Conservation (phyloP, 2,113 vertebrate genomes). For the Cnemophilus loriae region DNA sequence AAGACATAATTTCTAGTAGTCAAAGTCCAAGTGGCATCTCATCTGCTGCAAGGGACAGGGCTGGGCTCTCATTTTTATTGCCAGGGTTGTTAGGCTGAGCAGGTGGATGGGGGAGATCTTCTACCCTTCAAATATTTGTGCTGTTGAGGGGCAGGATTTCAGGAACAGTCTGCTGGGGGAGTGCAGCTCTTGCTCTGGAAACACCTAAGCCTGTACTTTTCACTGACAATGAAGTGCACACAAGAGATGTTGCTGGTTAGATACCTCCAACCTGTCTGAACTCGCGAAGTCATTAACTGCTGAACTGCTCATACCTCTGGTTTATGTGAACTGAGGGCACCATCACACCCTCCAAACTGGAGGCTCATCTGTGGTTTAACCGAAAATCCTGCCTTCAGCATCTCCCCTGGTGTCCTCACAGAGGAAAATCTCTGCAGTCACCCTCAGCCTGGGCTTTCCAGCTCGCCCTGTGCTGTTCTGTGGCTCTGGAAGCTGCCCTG, state of each 20-base stretch:
- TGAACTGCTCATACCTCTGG: background rate
- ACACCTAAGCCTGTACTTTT: background rate
- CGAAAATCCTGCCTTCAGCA: background rate
- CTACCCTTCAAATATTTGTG: background rate
- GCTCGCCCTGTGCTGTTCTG: background rate
- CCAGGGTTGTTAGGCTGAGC: background rate
- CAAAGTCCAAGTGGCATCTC: background rate
- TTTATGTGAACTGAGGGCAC: background rate
- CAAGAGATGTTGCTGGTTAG: background rate
- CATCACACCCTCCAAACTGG: background rate
- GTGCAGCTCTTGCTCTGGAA: background rate
- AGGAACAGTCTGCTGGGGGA: background rate
- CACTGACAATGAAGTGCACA: background rate
- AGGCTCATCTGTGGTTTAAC: background rate
- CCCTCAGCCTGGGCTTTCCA: background rate
- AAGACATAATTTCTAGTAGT: background rate
- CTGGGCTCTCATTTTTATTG: background rate
- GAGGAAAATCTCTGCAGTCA: background rate
- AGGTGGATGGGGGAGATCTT: background rate
- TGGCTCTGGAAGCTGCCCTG: background rate
- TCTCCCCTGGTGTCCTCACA: background rate
- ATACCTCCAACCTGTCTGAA: constrained; percentile 22
- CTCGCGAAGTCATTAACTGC: background rate
- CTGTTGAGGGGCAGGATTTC: background rate
- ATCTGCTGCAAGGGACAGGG: background rate